phyloP scores from a whole-genome alignment of 2,888 invertebrate species.

The Kuschelorhynchus macadamiae region DNA sequence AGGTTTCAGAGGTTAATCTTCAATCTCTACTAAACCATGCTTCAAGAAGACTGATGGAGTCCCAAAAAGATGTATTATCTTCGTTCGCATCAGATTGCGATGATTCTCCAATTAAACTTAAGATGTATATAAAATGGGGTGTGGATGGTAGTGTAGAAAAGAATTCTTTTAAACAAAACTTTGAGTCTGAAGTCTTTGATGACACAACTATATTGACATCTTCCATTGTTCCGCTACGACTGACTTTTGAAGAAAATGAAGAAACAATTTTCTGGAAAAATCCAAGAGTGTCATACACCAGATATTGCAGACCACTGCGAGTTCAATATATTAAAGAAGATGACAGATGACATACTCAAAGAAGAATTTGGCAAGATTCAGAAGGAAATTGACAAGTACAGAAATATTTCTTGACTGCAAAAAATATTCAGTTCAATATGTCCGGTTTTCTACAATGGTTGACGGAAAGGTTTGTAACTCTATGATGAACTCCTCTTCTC shows the following conservation, averaged over 20 bases:
- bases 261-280: neutral
- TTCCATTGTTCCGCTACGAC: neutral
- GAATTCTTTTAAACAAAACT: neutral
- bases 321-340: slow-evolving; percentile 1
- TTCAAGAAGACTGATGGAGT: no score
- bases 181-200: slow-evolving; percentile 3
- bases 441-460: neutral
- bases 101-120: no score
- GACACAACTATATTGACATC: neutral
- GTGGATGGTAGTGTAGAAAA: neutral
- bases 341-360: neutral
- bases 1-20: no score
- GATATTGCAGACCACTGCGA: slow-evolving; percentile 1
- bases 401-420: neutral
- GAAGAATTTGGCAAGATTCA: neutral
- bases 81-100: no score
- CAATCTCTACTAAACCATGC: no score
- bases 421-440: neutral
- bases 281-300: no score
- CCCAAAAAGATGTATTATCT: no score
- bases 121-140: no score
- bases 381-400: neutral
- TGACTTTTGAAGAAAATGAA: neutral
- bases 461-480: slow-evolving; percentile 1
- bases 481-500: neutral